phyloP scores from a whole-genome alignment of 2,113 vertebrate genomes.

The Chloebia gouldiae region DNA sequence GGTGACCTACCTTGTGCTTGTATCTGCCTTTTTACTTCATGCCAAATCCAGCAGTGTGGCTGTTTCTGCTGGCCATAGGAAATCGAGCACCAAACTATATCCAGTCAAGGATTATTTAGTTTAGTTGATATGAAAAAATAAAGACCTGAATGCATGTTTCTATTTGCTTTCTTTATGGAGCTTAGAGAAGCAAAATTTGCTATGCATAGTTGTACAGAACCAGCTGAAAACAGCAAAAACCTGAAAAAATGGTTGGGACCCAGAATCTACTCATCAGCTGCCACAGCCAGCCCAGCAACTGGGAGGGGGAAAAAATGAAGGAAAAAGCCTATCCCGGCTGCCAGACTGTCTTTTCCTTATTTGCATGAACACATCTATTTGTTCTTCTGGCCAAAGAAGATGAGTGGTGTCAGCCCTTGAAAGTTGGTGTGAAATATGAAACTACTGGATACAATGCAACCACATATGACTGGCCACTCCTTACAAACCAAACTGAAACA shows the following conservation, averaged over 20 bases:
- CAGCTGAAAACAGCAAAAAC: not conserved
- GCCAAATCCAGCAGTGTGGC: not conserved
- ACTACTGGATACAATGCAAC: not conserved
- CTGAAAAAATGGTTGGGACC: not conserved
- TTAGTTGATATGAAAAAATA: not conserved
- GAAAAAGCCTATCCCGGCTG: not conserved
- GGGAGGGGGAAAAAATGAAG: not conserved
- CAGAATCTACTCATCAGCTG: not conserved
- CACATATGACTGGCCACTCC: not conserved
- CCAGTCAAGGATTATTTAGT: not conserved
- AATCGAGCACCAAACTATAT: not conserved
- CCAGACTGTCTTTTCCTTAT: not conserved
- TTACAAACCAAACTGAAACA: constrained; percentile 37
- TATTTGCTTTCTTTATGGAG: not conserved
- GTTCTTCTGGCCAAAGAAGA: not conserved
- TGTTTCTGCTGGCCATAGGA: not conserved
- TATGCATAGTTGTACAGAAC: not conserved
- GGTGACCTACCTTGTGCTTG: not conserved
- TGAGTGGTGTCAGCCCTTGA: not conserved
- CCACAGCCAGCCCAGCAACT: not conserved
- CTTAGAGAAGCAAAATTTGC: not conserved
- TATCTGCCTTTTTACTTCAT: not conserved
- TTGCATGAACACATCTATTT: not conserved
- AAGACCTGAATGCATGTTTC: not conserved
- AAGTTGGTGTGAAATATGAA: not conserved